Evolutionary conservation across 2,113 vertebrate genomes (phyloP), one percentile per base, ranked within the genome.

Genomic region (Tyrannus savana): DNA sequence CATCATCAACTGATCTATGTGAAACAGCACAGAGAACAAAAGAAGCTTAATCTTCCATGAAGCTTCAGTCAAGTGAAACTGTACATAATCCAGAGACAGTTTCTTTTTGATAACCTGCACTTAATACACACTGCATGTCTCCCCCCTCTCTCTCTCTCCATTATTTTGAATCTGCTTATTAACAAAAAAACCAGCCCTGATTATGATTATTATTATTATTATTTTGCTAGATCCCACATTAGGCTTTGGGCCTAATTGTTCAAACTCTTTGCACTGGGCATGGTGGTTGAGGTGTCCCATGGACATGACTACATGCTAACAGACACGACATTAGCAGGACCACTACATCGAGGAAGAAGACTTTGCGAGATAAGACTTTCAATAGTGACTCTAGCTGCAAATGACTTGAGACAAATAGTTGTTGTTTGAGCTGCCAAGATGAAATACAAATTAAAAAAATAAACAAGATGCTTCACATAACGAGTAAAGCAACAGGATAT

Each of bases 11-110:
- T 66, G 75, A 97, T 96, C 95, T 95, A 79, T 97, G 95, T 93
- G 84, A 76, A 97, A 94, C 86, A 93, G 64, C 78, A 68, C 53
- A 82, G 90, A 95, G 94, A 97, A 97, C 93, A 97, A 97, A 97
- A 93, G 92, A 84, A 90, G 90, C 96, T 94, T 97, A 96, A 96
- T 97, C 93, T 97, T 96, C 90, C 87, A 94, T 96, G 82, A 95
- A 94, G 85, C 86, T 87, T 97, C 95, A 97, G 84, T 97, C 46
- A 95, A 96, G 95, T 81, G 87, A 97, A 93, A 93, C 86, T 93
- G 78, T 97, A 90, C 92, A 77, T 95, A 93, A 97, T 94, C 88
- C 86, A 96, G 90, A 96, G 85, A 96, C 93, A 92, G 97, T 92
- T 93, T 97, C 94, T 93, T 93, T 97, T 86, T 72, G 92, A 95